These are phyloP conservation scores for Cuculus canorus DNA, from an alignment of 2,797 vertebrate species.

Conservation along the genomic window DNA sequence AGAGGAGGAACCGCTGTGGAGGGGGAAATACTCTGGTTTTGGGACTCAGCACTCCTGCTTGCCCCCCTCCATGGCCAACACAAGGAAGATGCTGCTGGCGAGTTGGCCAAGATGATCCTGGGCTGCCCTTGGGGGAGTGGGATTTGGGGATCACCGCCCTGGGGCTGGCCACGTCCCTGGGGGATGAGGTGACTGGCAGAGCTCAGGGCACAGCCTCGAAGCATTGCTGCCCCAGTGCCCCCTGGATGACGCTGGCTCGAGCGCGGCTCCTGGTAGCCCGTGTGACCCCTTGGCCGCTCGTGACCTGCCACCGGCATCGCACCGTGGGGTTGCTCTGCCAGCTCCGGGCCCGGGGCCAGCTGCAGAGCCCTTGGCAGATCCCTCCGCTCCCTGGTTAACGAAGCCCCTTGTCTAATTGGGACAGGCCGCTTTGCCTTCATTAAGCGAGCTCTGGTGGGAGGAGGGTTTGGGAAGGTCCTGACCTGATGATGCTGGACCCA, in stretches of 20 bases:
- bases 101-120: background rate
- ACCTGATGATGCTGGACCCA: background rate
- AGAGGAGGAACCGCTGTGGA: background rate
- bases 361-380: slow-evolving; percentile 51
- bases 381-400: slow-evolving; percentile 43
- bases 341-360: slow-evolving; percentile 48
- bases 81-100: background rate
- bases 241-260: background rate
- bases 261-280: background rate
- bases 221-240: background rate
- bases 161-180: accelerated
- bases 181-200: background rate
- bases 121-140: accelerated
- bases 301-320: background rate
- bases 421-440: slow-evolving; percentile 50
- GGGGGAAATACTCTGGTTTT: background rate
- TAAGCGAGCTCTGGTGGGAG: slow-evolving; percentile 29
- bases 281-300: background rate
- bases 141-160: background rate
- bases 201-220: accelerated
- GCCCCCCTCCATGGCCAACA: background rate
- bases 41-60: background rate
- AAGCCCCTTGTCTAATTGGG: slow-evolving; percentile 64
- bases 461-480: background rate
- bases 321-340: background rate